Evolutionary conservation across 2,113 vertebrate species (phyloP), one percentile per base, ranked within the genome.

Genomic region (Triplophysa siluroides): DNA sequence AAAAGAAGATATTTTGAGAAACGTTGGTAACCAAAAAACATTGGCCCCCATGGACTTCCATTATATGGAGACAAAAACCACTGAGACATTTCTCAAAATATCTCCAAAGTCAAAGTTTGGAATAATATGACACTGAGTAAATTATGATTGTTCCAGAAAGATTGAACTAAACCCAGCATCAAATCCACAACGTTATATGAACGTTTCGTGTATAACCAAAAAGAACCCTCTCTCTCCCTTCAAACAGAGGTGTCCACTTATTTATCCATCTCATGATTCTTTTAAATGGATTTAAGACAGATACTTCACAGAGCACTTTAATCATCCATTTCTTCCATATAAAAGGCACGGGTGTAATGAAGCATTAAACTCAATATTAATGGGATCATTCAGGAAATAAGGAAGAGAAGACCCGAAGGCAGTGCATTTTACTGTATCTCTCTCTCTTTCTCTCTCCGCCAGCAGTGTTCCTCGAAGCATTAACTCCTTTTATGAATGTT

Each of bases 231-330:
- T 69, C 23, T 71, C 23, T 80, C 33, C 18, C 19, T 83, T 54
- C 61, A 76, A 18, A 7, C 18, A 16, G 3, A 16, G 18, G 6
- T 8, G 18, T 54, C 18, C 45, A 69, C 67, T 81, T 82, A 82
- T 84, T 84, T 54, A 78, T 80, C 69, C 47, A 2, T 24, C 75
- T 81, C 74, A 80, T 81, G 74, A 74, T 81, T 78, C 60, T 76
- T 81, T 81, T 70, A 76, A 68, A 80, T 72, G 43, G 68, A 61
- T 74, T 81, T 65, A 81, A 47, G 63, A 67, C 19, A 73, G 14
- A 56, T 4, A 45, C 45, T 64, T 38, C 43, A 41, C 52, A 14
- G 52, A 56, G 19, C 47, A 43, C 66, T 80, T 78, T 83, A 78
- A 78, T 71, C 69, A 82, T 76, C 10, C 10, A 65, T 64, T 80